Evolutionary conservation across 2,113 vertebrate species (phyloP).

Genomic region (Ciconia stormi): DNA sequence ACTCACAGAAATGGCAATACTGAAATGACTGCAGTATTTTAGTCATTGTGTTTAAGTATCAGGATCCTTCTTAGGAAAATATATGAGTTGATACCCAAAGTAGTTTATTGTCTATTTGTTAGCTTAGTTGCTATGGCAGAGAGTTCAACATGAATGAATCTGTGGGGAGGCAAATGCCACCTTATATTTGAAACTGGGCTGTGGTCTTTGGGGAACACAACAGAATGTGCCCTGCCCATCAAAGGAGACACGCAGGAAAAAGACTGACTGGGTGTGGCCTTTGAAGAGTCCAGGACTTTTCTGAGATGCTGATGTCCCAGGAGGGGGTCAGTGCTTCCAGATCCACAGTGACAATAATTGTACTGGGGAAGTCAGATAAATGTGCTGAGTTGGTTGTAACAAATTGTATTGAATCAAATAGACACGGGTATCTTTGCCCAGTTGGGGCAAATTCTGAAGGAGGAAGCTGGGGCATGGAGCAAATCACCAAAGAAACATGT

Average conservation of each 20-base stretch:
- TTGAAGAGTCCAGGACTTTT: background rate
- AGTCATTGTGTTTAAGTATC: background rate
- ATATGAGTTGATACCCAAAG: background rate
- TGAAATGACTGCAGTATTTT: constrained; percentile 23
- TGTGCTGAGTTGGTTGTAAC: background rate
- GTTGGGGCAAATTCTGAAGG: background rate
- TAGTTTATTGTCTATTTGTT: background rate
- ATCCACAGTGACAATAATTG: background rate
- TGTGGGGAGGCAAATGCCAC: background rate
- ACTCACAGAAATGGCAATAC: background rate
- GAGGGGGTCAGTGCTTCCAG: background rate
- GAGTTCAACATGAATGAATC: background rate
- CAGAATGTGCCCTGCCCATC: background rate
- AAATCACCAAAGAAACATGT: background rate
- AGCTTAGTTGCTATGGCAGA: background rate
- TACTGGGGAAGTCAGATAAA: background rate
- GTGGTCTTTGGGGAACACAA: background rate
- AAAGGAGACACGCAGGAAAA: background rate
- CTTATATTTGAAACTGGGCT: background rate
- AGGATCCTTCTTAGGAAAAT: background rate
- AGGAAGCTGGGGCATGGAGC: background rate
- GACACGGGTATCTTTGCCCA: background rate
- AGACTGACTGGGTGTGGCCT: background rate
- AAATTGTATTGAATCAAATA: background rate
- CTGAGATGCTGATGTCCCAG: background rate